Base-by-base conservation (phyloP, 2,888 invertebrate genomes). In the Scaptomyza cyrtandrae region DNA sequence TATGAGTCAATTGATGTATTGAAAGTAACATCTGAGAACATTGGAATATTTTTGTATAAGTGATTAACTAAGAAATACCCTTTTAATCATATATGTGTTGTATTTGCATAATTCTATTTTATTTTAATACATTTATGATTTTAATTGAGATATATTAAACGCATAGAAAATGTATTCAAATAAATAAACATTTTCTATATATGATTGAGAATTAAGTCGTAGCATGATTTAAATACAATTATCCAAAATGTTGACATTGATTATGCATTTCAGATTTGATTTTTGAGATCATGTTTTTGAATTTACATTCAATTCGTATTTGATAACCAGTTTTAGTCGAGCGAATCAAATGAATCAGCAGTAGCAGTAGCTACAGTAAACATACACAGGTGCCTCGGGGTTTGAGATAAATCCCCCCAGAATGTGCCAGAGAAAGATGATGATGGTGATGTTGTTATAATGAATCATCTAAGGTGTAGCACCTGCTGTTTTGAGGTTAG, bases 1-100 rank as follows among this genome's bases (percentile, higher is more conserved):
- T 13, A 16, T 70, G 57, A 73, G 33, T 73, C 74, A 56, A 39
- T 19, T 37, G 6, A 7, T 46, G 29, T 50, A 44, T 64, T 50
- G 16, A 7, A 19, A 19, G n/a, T 14, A 13, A 27, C 16, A 33
- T 3, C 7, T n/a, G 27, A 7, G 31, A 39, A 10, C 31, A 14
- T 5, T 54, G 11, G 6, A 37, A 5, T 27, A 11, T 24, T 13
- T 6, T 19, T 16, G 6, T 10, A 3, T 13, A 35, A 11, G n/a
- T 37, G 37, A n/a, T 6, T 37, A 35, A 19, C 37, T 39, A 29
- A 11, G 16, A 19, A 55, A 55, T 31, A 14, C 19, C 31, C 16
- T 33, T 3, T 29, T 29, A 24, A 24, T 24, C 24, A 24, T 1
- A 24, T 24, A 4, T 24, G 24, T 24, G 1, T 24, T 24, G 5